These are phyloP conservation scores for Gobionotothen gibberifrons DNA, from an alignment of 2,797 vertebrate species.

Conservation along the genomic window DNA sequence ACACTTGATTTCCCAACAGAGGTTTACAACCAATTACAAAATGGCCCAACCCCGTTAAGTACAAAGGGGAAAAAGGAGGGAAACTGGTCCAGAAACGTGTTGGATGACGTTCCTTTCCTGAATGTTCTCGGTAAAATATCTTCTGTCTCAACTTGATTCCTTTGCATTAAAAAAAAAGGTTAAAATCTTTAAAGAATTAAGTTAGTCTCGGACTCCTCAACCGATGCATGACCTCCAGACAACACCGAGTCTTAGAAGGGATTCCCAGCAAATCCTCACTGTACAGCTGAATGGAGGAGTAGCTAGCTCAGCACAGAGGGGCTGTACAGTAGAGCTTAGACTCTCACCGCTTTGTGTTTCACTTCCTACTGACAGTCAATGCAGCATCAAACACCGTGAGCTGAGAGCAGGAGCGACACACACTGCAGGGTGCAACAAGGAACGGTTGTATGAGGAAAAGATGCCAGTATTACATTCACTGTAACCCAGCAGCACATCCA, in stretches of 20 bases:
- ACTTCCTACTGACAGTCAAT: constrained; percentile 35
- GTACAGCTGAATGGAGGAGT: neutral
- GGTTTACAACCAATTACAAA: neutral
- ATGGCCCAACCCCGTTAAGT: too few species aligned
- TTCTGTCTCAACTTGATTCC: too few species aligned
- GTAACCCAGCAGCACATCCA: too few species aligned
- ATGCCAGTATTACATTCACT: too few species aligned
- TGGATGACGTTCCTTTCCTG: neutral
- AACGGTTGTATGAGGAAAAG: too few species aligned
- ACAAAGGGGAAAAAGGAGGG: too few species aligned
- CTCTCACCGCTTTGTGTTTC: constrained; percentile 21
- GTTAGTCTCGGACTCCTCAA: neutral
- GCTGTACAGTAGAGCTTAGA: constrained; percentile 1
- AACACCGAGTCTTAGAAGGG: neutral
- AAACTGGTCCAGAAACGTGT: neutral
- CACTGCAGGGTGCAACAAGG: neutral
- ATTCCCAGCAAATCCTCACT: neutral
- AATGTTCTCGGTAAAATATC: too few species aligned
- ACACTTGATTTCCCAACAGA: neutral
- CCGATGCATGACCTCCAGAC: neutral
- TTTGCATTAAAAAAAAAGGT: too few species aligned
- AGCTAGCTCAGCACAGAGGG: neutral
- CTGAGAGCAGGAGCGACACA: constrained; percentile 1
- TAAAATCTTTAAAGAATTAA: too few species aligned
- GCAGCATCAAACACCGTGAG: constrained; percentile 27